Percentiles rank a stretch among this genome's conserved stretches.
Evolutionary conservation across 2,797 vertebrate genomes (phyloP).

Genomic region (Ambastaia sidthimunki): DNA sequence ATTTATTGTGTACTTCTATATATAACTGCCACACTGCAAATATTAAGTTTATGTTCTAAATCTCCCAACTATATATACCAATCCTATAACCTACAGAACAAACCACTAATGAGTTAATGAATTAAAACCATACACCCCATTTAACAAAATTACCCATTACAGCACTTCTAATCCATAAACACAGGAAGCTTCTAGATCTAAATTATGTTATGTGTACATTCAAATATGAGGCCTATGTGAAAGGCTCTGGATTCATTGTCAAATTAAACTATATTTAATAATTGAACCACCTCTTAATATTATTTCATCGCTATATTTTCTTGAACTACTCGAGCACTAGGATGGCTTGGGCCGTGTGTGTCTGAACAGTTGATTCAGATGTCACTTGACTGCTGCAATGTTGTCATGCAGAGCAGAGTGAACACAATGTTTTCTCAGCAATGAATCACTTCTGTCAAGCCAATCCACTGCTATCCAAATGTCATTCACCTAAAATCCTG

Average conservation of each 20-base stretch:
- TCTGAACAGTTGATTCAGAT: background rate
- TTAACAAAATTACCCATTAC: background rate
- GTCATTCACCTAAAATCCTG: background rate
- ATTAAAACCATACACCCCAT: background rate
- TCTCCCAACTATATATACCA: background rate
- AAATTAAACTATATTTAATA: background rate
- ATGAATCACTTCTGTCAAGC: background rate
- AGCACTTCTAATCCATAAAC: background rate
- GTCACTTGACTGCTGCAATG: conserved; percentile 22
- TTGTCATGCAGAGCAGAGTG: conserved; percentile 13
- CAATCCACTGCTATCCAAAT: conserved; percentile 4
- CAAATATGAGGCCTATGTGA: background rate
- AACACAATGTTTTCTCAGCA: conserved; percentile 7
- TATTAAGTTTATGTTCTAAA: background rate
- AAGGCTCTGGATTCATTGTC: background rate
- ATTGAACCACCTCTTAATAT: background rate
- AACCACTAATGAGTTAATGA: background rate
- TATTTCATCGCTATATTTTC: too few species aligned
- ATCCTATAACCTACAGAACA: background rate
- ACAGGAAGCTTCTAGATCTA: background rate
- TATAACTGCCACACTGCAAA: background rate
- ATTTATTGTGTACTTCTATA: background rate
- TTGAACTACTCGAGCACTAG: background rate
- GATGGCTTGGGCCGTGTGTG: background rate
- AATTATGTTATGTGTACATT: background rate